Evolutionary conservation across 2,113 vertebrate species (phyloP), one percentile per base, ranked within the genome.

Genomic region (Neomonachus schauinslandi): DNA sequence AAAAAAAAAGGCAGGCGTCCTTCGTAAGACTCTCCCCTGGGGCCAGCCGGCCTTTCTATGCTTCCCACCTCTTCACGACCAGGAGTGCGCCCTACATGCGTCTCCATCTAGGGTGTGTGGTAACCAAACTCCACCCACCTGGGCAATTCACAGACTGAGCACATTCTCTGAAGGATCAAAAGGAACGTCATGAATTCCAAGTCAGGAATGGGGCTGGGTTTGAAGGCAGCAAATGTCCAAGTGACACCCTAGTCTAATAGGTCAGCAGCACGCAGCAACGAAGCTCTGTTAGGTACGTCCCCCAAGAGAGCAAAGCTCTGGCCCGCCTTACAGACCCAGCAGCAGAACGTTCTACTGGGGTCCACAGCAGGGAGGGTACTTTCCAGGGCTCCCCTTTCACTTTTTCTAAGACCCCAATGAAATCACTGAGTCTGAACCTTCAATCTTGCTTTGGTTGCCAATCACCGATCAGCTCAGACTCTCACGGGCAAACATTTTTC

Each of bases 31-130:
- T 1, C 13, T 42, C 10, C 39, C 36, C 24, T 2, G 46, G 61
- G 59, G 22, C 7, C 33, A 15, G 28, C 26, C 2, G 1, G 55
- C 16, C 89, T 69, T 15, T 18, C 63, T 18, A 19, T 0, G 5
- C 36, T 46, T 26, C 2, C n/a, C 0, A 0, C 19, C 33, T 49
- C 87, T 13, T 8, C 14, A 2, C 0, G 16, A 4, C 71, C 51
- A 33, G 19, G 18, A 4, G 10, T 0, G 4, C 2, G 0, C 59
- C 42, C 72, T 46, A 7, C 0, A 2, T 2, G 42, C 22, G 0
- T 11, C 57, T 51, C 46, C 1, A 2, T 3, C 46, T 7, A 3
- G 61, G 55, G 9, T 28, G 0, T 0, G 19, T 9, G 42, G 22
- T 4, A 28, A 39, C 53, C 33, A 3, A 4, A 24, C 31, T 3